Base-by-base conservation (phyloP, 2,888 invertebrate genomes). In the Tetragonisca angustula region DNA sequence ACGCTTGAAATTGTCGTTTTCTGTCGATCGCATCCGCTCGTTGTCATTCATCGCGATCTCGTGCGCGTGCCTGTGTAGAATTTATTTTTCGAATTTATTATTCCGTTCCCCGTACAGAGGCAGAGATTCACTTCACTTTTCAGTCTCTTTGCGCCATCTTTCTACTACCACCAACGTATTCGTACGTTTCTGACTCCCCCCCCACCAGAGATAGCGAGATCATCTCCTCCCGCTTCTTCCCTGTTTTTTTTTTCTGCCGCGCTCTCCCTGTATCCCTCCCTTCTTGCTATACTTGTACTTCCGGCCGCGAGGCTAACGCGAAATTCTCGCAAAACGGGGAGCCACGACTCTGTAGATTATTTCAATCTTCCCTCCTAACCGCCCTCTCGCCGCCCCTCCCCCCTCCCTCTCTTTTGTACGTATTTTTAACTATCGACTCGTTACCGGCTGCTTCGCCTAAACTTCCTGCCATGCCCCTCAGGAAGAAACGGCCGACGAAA, bases 201-300 rank as follows among this genome's bases (percentile, higher is more conserved):
- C 89, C 91, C 89, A 88, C 91, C 83, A 62, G 19, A 52, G 19
- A 3, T 50, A 36, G 36, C 76, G 24, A 67, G 81, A 52, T 69
- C 74, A 67, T 80, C 89, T 79, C 76, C 81, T 82, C 85, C 81
- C 79, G 76, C 84, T 81, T 81, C 84, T 81, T 81, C 88, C 78
- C 81, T 69, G 68, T 72, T 74, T 75, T 77, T 61, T n/a, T 43
- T 43, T 43, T 76, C 69, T 75, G 65, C 65, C 32, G 17, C 76
- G 54, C 77, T 49, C 76, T 73, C 76, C 62, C 79, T 68, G 27
- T 76, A 32, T 70, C 64, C 71, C 82, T 80, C 65, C 74, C 74
- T 82, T 70, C 81, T 85, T 84, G 81, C 92, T 92, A 92, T 93
- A 93, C 92, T 93, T 90, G 92, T 92, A 93, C 93, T 93, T 93